These are phyloP conservation scores for Luffia ferchaultella DNA, from an alignment of 2,888 invertebrate species.

Conservation along the genomic window DNA sequence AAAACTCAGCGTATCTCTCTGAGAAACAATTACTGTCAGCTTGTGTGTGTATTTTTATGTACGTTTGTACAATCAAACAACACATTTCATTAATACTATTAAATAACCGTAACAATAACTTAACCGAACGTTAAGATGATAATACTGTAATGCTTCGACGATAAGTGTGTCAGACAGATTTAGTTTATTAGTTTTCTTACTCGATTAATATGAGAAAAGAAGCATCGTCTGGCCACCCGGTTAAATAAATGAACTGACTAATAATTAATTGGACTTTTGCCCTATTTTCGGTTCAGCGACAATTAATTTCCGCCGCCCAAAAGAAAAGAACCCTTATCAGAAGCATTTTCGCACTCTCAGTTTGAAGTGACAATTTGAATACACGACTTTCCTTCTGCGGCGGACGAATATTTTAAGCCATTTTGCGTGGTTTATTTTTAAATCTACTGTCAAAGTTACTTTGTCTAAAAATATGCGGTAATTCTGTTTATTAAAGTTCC, in stretches of 20 bases:
- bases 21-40: no score
- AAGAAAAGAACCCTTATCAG: slow-evolving; percentile 64
- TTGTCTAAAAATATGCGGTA: no score
- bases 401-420: not conserved
- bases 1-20: no score
- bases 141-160: no score
- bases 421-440: not conserved
- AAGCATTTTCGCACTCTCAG: slow-evolving; percentile 44
- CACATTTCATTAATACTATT: no score
- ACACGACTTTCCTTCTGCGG: not conserved
- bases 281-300: slow-evolving; percentile 66
- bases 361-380: slow-evolving; percentile 45
- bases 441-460: no score
- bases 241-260: slow-evolving; percentile 66
- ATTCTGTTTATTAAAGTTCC: no score
- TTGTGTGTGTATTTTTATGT: no score
- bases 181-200: slow-evolving; percentile 41
- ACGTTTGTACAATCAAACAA: no score
- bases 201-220: slow-evolving; percentile 54
- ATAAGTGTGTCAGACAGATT: slow-evolving; percentile 19
- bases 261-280: slow-evolving; percentile 66
- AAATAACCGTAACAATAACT: no score
- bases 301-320: slow-evolving; percentile 60
- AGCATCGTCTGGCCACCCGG: slow-evolving; percentile 33
- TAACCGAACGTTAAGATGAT: no score